phyloP scores from a whole-genome alignment of 2,113 vertebrate species.

The Orcinus orca region DNA sequence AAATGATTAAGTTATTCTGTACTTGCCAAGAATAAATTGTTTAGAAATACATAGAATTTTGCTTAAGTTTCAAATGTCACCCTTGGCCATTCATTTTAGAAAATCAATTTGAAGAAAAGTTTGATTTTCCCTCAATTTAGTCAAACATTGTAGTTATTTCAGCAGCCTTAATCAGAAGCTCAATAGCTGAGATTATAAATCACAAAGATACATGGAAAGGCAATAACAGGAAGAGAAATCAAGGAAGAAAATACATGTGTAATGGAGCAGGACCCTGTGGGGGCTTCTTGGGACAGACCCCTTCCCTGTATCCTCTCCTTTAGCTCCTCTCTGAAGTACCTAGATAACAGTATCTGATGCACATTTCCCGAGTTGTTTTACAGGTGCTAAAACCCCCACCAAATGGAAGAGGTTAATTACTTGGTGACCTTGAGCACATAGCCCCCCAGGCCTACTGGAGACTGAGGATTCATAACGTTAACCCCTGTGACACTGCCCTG shows the following conservation, averaged over 20 bases:
- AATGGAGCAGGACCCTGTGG: neutral
- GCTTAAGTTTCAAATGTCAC: conserved; percentile 35
- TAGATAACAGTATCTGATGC: neutral
- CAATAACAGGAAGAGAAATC: conserved; percentile 35
- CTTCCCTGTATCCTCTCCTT: neutral
- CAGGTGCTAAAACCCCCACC: neutral
- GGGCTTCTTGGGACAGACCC: neutral
- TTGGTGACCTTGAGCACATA: neutral
- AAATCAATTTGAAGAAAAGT: conserved; percentile 21
- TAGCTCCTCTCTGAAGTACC: neutral
- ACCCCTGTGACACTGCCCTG: neutral
- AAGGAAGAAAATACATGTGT: neutral
- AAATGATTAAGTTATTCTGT: neutral
- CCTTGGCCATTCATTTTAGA: neutral
- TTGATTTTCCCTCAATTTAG: conserved; percentile 9
- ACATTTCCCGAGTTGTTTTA: neutral
- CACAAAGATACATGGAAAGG: neutral
- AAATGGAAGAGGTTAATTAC: neutral
- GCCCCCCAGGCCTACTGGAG: neutral
- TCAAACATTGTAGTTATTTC: conserved; percentile 7
- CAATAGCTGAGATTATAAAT: conserved; percentile 33
- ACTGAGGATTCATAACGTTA: neutral
- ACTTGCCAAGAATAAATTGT: neutral
- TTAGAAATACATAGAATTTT: neutral
- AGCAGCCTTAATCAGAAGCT: neutral